phyloP scores from a whole-genome alignment of 2,113 vertebrate species.

The Tretioscincus oriximinensis region DNA sequence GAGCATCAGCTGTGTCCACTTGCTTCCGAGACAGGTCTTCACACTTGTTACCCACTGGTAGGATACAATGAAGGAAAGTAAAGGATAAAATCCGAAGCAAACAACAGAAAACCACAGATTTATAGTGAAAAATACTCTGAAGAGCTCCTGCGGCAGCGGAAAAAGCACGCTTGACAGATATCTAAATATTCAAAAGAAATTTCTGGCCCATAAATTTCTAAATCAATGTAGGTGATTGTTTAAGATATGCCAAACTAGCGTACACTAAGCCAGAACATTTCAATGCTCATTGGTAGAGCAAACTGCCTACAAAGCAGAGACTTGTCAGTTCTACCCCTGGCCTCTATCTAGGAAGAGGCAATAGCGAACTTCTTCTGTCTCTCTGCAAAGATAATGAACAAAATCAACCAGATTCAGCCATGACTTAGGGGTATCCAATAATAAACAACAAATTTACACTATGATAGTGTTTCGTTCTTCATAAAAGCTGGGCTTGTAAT shows the following conservation, averaged over 20 bases:
- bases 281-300: neutral
- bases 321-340: neutral
- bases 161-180: no score
- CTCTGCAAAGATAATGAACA: neutral
- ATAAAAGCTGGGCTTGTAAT: no score
- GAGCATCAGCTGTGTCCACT: constrained; percentile 77
- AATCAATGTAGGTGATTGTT: no score
- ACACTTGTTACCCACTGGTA: constrained; percentile 82
- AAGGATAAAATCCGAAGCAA: neutral
- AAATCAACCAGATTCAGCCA: no score
- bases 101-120: neutral
- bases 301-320: neutral
- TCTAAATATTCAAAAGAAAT: neutral
- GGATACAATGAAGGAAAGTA: neutral
- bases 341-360: no score
- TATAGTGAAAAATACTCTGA: neutral
- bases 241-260: neutral
- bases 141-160: neutral
- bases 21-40: constrained; percentile 76
- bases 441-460: no score
- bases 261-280: neutral
- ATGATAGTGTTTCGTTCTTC: no score
- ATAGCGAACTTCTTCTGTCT: neutral
- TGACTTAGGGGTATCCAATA: no score
- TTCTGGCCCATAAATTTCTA: neutral